Base-by-base conservation (phyloP, 2,888 invertebrate species). In the Diadegma fenestrale region DNA sequence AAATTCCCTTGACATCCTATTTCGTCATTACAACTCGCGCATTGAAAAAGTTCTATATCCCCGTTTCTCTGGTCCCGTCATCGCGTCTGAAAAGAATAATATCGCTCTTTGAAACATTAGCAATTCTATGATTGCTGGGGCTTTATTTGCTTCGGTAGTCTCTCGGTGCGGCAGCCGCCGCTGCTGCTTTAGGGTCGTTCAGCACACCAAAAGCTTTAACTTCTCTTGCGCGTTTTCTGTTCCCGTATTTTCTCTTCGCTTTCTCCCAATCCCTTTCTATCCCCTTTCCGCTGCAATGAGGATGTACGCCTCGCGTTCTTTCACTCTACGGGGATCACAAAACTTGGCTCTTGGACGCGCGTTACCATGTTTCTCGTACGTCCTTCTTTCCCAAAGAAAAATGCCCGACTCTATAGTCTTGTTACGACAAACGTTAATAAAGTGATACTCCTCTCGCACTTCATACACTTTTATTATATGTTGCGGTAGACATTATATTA, bases 41-140 rank as follows among this genome's bases (percentile, higher is more conserved):
- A 63, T 41, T 86, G 78, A 77, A 83, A 85, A 71, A 77, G 14
- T 80, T 73, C 26, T 66, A 30, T 76, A 37, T 78, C 51, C 76
- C 51, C 43, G 17, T 37, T 26, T 66, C 66, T 66, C 72, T 72
- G 77, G 54, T 85, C 87, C 89, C 88, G 89, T 90, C 89, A 89
- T 91, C 89, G 89, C 89, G 89, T 88, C 84, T 89, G 88, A 91
- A 90, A 91, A 91, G 90, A 91, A 92, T 90, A 90, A 91, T 90
- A 90, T 91, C 89, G 89, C 90, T 89, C 91, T 92, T 91, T 92
- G 90, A 91, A 91, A 91, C 91, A 92, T 92, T 92, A 92, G 92
- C 91, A 91, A 92, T 92, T 92, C 91, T 91, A 90, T 91, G 91
- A 92, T 92, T 90, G 89, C 90, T 88, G 89, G 88, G 89, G 88